These are phyloP conservation scores for Cephalopholis sonnerati DNA, from an alignment of 2,113 vertebrate species.

Conservation along the genomic window DNA sequence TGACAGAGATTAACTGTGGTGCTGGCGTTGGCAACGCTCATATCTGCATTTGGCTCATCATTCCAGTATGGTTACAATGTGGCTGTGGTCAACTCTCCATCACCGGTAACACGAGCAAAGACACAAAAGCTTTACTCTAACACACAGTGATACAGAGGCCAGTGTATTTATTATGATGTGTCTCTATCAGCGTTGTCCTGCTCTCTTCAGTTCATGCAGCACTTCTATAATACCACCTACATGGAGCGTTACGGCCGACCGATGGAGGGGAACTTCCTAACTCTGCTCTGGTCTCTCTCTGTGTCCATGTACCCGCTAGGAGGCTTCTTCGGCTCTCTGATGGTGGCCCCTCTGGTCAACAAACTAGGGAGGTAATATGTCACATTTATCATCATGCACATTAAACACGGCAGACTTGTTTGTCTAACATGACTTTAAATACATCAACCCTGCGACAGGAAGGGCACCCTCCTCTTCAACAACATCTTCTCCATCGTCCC, in stretches of 20 bases:
- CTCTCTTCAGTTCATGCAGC: conserved; percentile 87
- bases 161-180: background rate
- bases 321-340: conserved; percentile 91
- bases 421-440: background rate
- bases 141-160: background rate
- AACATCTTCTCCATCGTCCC: conserved; percentile 94
- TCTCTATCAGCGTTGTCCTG: background rate
- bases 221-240: conserved; percentile 90
- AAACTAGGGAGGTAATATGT: conserved; percentile 89
- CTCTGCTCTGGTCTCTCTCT: conserved; percentile 91
- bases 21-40: conserved; percentile 84
- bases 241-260: conserved; percentile 46
- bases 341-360: conserved; percentile 92
- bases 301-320: conserved; percentile 96
- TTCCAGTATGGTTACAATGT: conserved; percentile 99
- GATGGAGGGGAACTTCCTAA: conserved; percentile 75
- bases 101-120: conserved; percentile 78
- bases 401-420: background rate
- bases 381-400: background rate
- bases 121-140: background rate
- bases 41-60: conserved; percentile 93
- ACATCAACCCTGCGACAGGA: conserved; percentile 79
- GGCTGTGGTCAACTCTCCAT: conserved; percentile 91
- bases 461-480: conserved; percentile 94
- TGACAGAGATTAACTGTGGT: conserved; percentile 86